These are phyloP conservation scores for Metopia argyrocephala DNA, from an alignment of 2,888 invertebrate genomes.

Conservation along the genomic window DNA sequence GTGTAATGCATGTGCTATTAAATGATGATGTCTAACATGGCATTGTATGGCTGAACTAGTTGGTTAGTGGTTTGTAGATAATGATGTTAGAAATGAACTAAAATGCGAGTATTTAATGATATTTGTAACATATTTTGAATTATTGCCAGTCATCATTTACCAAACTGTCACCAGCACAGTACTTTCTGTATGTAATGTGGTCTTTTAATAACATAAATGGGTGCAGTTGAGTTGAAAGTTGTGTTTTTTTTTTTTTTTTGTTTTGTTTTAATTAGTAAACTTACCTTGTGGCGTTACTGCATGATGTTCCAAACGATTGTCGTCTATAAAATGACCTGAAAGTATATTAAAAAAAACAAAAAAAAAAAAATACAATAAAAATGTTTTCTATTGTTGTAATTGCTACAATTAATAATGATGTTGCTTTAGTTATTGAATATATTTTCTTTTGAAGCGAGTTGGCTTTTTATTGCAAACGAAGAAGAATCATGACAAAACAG, in stretches of 20 bases:
- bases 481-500: conserved; percentile 26
- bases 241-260: background rate
- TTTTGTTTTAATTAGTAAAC: conserved; percentile 34
- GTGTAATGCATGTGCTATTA: background rate
- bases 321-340: conserved; percentile 78
- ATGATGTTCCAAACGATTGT: conserved; percentile 78
- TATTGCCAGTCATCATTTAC: conserved; percentile 1
- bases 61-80: background rate
- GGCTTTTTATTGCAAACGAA: conserved; percentile 17
- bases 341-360: conserved; percentile 40
- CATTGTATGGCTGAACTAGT: too few relatives aligned
- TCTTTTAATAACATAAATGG: background rate
- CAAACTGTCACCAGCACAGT: background rate
- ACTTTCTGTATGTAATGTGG: background rate
- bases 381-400: conserved; percentile 12
- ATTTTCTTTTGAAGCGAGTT: background rate
- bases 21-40: background rate
- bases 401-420: conserved; percentile 52
- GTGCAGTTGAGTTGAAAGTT: background rate
- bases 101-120: conserved; percentile 15
- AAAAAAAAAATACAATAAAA: too few relatives aligned
- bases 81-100: conserved; percentile 28
- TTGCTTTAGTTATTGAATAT: background rate
- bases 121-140: conserved; percentile 43
- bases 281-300: conserved; percentile 75